A percentile compares a stretch with the other conserved stretches of the same genome.
Evolutionary conservation across 2,888 invertebrate species (phyloP).

Genomic region (Hirtodrosophila duncani): DNA sequence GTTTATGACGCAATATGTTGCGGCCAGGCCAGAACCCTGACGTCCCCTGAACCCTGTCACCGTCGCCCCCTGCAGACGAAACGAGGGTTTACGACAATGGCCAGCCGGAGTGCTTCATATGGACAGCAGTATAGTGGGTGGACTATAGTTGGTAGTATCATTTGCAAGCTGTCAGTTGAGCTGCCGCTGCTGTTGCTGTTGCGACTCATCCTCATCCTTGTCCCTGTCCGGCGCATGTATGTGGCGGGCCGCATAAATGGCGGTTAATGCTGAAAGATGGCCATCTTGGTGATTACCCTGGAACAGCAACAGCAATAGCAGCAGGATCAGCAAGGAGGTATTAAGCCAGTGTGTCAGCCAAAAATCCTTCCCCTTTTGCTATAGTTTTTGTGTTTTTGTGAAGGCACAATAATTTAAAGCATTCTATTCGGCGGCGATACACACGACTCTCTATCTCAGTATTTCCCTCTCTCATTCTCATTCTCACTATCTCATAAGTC

Average conservation of each 20-base stretch:
- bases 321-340: too few relatives aligned
- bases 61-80: neutral
- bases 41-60: conserved; percentile 10
- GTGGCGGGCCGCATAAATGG: conserved; percentile 46
- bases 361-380: too few relatives aligned
- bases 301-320: neutral
- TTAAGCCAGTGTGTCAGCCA: too few relatives aligned
- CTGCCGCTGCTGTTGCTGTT: conserved; percentile 10
- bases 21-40: conserved; percentile 25
- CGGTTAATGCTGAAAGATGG: conserved; percentile 49
- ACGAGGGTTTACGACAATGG: conserved; percentile 60
- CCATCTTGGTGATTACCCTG: conserved; percentile 38
- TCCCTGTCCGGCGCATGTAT: neutral
- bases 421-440: conserved; percentile 20
- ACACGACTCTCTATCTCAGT: too few relatives aligned
- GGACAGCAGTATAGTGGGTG: too few relatives aligned
- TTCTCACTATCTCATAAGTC: neutral
- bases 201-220: too few relatives aligned
- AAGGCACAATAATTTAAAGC: conserved; percentile 16
- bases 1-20: conserved; percentile 73
- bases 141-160: conserved; percentile 40
- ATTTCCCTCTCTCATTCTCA: neutral
- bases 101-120: conserved; percentile 3
- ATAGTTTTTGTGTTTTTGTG: too few relatives aligned
- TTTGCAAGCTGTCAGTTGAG: conserved; percentile 62